These are phyloP conservation scores for Eupsilia transversa DNA, from an alignment of 2,888 invertebrate genomes.

Conservation along the genomic window DNA sequence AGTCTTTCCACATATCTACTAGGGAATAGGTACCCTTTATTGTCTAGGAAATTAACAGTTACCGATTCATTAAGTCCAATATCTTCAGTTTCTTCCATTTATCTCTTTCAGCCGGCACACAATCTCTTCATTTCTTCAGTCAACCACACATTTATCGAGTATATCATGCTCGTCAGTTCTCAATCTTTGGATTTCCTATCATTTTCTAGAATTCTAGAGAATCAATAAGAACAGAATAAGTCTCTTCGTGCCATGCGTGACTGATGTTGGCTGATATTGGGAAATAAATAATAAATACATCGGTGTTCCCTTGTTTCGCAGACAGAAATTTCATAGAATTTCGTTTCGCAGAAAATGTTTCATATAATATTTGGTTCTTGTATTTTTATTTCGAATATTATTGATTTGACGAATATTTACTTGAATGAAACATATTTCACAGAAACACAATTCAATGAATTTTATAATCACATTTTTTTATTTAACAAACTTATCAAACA, in stretches of 20 bases:
- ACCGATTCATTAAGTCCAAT: background rate
- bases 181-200: background rate
- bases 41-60: background rate
- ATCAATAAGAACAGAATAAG: background rate
- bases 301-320: too few relatives aligned
- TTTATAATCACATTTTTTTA: too few relatives aligned
- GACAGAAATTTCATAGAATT: too few relatives aligned
- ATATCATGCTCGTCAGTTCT: background rate
- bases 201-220: background rate
- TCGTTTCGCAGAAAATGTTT: too few relatives aligned
- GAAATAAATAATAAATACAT: too few relatives aligned
- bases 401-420: too few relatives aligned
- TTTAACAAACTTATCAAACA: too few relatives aligned
- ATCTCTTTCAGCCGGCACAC: background rate
- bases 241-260: background rate
- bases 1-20: background rate
- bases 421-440: too few relatives aligned
- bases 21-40: background rate
- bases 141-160: background rate
- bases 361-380: too few relatives aligned
- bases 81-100: background rate
- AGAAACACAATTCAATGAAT: too few relatives aligned
- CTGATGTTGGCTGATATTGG: background rate
- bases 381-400: too few relatives aligned
- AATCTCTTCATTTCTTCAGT: background rate